Base-by-base conservation (phyloP, 2,797 vertebrate genomes). In the Zenarchopterus dispar region DNA sequence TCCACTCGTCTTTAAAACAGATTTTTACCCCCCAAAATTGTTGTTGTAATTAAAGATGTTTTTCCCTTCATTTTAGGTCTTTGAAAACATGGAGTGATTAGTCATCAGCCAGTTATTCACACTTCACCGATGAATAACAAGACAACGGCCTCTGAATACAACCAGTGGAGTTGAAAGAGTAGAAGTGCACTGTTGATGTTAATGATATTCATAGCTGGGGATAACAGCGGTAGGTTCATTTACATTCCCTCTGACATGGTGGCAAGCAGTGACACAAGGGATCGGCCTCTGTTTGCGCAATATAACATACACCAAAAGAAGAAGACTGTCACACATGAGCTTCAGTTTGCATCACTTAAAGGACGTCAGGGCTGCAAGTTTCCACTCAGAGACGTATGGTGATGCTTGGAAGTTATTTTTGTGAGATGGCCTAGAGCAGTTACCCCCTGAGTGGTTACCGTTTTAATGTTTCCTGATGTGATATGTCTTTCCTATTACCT, bases 61-160 rank as follows among this genome's bases (percentile, higher is more conserved):
- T 11, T 39, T 39, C 16, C 16, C 16, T 39, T 13, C 4, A 33
- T 55, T 46, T 62, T 19, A 56, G 47, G 26, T 55, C 15, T 61
- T 17, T n/a, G 13, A 2, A 59, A 39, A 16, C 33, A 52, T n/a
- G 8, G 8, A 21, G n/a, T 46, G 58, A 62, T 61, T 80, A 48
- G 56, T 41, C 65, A 82, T n/a, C 62, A 69, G 66, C 61, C 63
- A 60, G 64, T 66, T 56, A 67, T 75, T 85, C 76, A 78, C 86
- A 86, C 84, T 69, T 88, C 73, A 49, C 31, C 80, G 84, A 82
- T 81, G 65, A 81, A 44, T 58, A 64, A 78, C 28, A 55, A 50
- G 75, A 48, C 70, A 45, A 81, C 67, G 69, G 57, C 43, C 54
- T 54, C 42, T 63, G 62, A 74, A 69, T 46, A 43, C 59, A 73